These are phyloP conservation scores for Pocillopora meandrina DNA, from an alignment of 92 coral and sea anemone species.

Conservation along the genomic window DNA sequence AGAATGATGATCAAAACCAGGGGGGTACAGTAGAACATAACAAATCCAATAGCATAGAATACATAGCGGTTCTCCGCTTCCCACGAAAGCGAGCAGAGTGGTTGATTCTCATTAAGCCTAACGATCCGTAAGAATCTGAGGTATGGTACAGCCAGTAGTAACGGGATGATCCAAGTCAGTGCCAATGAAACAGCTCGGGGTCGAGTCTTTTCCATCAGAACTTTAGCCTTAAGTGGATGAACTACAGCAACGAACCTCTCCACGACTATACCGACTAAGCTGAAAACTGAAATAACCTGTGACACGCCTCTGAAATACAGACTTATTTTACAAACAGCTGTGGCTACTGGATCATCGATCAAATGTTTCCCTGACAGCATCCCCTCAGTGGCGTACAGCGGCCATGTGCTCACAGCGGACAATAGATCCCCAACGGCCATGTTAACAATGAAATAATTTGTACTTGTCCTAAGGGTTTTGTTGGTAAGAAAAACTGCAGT, in stretches of 20 bases:
- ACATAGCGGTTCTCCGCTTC: no score
- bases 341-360: constrained; percentile 3
- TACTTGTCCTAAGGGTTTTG: constrained; percentile 9
- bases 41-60: background rate
- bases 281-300: constrained; percentile 3
- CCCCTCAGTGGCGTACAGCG: constrained; percentile 27
- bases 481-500: background rate
- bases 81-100: no score
- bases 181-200: background rate
- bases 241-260: constrained; percentile 22
- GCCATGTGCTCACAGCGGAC: background rate
- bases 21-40: background rate
- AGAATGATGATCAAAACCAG: background rate
- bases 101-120: no score
- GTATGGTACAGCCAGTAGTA: background rate
- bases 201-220: background rate
- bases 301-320: constrained; percentile 12
- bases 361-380: background rate
- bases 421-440: constrained; percentile 22
- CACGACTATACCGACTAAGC: constrained; percentile 2
- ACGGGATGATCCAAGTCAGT: constrained; percentile 1
- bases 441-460: constrained; percentile 31
- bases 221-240: constrained; percentile 7
- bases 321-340: constrained; percentile 1
- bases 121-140: no score